Conservation (phyloP, 2,797 vertebrate genomes). For the Propithecus perrieri region DNA sequence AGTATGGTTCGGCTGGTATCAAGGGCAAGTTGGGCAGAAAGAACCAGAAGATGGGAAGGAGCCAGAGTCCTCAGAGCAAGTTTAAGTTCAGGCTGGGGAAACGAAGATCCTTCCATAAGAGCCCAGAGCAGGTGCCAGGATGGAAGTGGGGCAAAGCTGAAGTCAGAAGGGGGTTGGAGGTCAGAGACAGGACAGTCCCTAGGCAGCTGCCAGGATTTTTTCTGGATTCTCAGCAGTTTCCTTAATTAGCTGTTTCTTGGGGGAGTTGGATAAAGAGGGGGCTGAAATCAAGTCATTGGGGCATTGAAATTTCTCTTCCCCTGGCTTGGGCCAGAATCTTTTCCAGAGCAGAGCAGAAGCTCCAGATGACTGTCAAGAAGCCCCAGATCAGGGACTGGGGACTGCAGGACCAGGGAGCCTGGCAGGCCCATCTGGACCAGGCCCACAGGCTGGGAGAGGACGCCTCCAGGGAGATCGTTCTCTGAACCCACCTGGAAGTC, state of each 20-base stretch:
- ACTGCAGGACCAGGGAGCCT: not conserved
- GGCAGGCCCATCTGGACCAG: not conserved
- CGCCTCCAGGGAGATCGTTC: accelerated
- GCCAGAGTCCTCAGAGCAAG: not conserved
- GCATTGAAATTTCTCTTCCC: not conserved
- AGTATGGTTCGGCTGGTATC: not conserved
- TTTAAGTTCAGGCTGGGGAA: not conserved
- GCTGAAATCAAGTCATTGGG: not conserved
- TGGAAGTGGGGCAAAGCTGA: not conserved
- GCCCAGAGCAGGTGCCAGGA: not conserved
- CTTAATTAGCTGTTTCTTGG: not conserved
- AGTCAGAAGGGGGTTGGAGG: not conserved
- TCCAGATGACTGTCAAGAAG: not conserved
- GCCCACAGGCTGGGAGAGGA: not conserved
- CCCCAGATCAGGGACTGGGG: not conserved
- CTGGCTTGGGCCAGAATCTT: not conserved
- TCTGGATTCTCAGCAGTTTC: not conserved
- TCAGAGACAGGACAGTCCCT: not conserved
- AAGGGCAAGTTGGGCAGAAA: not conserved
- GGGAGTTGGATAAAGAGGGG: not conserved
- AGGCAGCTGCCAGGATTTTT: not conserved
- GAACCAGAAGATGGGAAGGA: not conserved
- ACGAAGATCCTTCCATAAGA: not conserved
- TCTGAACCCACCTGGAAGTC: not conserved
- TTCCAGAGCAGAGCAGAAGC: not conserved